A percentile compares a stretch with the other conserved stretches of the same genome.
Conservation (phyloP, 2,113 vertebrate species). For the Oxyura jamaicensis region DNA sequence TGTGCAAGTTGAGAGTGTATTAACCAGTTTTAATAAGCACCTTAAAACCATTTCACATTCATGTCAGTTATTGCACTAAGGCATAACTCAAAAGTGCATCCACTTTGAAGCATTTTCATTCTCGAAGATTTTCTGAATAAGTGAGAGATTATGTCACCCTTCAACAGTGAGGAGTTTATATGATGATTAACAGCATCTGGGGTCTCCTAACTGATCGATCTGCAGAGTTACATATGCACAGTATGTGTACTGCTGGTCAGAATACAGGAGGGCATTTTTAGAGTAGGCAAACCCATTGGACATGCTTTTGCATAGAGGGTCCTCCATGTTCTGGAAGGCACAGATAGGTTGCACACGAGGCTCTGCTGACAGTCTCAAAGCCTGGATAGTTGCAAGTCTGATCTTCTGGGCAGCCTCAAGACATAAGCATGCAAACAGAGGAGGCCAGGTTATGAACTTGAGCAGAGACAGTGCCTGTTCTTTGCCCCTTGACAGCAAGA, state of each 20-base stretch:
- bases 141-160: neutral
- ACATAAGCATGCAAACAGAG: neutral
- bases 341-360: neutral
- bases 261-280: neutral
- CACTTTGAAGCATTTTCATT: neutral
- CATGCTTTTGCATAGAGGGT: neutral
- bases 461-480: neutral
- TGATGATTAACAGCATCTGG: neutral
- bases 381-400: neutral
- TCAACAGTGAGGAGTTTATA: rapidly evolving
- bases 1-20: neutral
- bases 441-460: neutral
- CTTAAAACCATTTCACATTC: neutral
- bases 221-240: neutral
- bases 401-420: neutral
- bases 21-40: neutral
- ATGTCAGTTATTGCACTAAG: neutral
- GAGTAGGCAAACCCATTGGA: neutral
- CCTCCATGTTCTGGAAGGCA: neutral
- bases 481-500: neutral
- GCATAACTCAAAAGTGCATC: neutral
- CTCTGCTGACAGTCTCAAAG: neutral
- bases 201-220: neutral
- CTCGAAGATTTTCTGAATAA: neutral
- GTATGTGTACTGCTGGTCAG: neutral